phyloP scores from a whole-genome alignment of 53 echinoderm and acorn worm genomes.

The Astropecten irregularis region DNA sequence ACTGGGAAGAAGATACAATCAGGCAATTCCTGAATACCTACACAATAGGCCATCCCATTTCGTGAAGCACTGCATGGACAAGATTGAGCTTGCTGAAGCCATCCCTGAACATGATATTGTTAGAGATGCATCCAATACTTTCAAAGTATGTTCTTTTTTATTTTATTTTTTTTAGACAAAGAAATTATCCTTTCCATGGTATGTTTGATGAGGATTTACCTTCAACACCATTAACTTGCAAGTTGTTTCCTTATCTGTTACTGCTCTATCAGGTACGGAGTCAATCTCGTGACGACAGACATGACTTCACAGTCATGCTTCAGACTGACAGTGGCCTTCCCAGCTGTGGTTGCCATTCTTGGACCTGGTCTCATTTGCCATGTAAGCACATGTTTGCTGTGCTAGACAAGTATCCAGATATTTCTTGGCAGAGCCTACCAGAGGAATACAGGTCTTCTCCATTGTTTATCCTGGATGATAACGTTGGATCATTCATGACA shows the following conservation, averaged over 20 bases:
- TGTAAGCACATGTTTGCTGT: background rate
- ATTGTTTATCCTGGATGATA: background rate
- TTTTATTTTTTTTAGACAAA: background rate
- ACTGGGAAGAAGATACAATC: background rate
- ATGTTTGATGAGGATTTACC: too few relatives aligned
- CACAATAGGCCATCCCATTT: constrained; percentile 1
- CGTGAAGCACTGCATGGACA: background rate
- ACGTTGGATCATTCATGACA: background rate
- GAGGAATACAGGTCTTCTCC: background rate
- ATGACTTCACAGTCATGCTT: background rate
- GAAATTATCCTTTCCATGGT: too few relatives aligned
- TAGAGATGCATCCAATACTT: background rate
- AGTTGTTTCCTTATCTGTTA: too few relatives aligned
- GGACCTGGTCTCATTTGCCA: background rate
- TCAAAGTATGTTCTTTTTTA: background rate
- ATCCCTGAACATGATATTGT: background rate
- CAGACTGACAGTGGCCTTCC: background rate
- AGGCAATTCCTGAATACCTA: constrained; percentile 3
- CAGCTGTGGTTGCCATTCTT: background rate
- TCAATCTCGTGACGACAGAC: background rate
- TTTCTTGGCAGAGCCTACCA: background rate
- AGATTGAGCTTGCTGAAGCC: background rate
- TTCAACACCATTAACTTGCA: too few relatives aligned
- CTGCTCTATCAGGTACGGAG: background rate
- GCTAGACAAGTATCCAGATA: background rate